phyloP scores from a whole-genome alignment of 1,140 invertebrate genomes.

The Watersipora subatra region DNA sequence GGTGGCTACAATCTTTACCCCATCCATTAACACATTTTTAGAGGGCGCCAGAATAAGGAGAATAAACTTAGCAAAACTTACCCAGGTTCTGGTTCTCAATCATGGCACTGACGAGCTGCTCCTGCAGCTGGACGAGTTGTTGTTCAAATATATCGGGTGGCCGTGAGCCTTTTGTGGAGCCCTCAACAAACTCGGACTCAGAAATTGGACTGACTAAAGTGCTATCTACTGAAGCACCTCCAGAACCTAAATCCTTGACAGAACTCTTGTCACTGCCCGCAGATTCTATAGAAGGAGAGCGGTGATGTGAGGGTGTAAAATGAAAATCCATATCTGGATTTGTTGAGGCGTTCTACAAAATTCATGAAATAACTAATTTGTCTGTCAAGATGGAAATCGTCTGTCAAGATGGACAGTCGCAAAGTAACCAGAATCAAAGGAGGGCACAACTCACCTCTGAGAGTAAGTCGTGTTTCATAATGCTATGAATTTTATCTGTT shows the following conservation, averaged over 20 bases:
- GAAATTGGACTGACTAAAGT: too few relatives aligned
- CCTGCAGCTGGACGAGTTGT: slow-evolving; percentile 21
- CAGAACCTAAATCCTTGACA: not conserved
- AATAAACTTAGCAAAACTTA: too few relatives aligned
- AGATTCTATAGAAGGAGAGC: not conserved
- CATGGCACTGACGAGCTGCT: slow-evolving; percentile 21
- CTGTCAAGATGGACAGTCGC: not conserved
- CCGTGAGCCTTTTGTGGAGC: not conserved
- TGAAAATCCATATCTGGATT: not conserved
- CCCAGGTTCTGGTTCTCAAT: slow-evolving; percentile 22
- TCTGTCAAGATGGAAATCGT: not conserved
- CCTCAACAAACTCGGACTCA: not conserved
- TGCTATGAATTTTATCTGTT: not conserved
- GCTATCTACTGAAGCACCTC: not conserved
- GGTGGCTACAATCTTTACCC: too few relatives aligned
- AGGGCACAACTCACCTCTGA: not conserved
- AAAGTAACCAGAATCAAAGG: not conserved
- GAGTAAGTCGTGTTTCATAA: not conserved
- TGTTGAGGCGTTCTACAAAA: not conserved
- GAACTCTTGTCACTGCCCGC: not conserved
- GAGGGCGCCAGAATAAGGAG: too few relatives aligned
- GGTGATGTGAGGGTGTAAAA: not conserved
- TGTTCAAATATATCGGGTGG: slow-evolving; percentile 16
- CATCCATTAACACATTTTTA: too few relatives aligned
- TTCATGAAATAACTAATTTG: not conserved